These are phyloP conservation scores for Camponotus floridanus DNA, from an alignment of 1,140 invertebrate species.

Conservation along the genomic window DNA sequence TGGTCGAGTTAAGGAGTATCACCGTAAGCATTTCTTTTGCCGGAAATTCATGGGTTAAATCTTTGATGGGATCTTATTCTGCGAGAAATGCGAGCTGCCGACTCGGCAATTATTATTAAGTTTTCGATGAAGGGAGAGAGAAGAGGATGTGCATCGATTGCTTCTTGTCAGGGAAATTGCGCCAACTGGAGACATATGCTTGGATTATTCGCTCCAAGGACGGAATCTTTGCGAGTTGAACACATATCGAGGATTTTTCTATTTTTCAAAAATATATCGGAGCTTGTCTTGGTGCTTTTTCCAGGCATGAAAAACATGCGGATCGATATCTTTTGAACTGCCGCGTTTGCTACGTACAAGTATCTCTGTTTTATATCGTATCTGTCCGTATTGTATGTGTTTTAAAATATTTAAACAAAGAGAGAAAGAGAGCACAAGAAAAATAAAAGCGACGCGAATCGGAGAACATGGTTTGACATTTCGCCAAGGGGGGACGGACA, in stretches of 20 bases:
- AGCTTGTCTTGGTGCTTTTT: conserved; percentile 1
- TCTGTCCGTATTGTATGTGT: neutral
- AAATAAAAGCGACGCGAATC: neutral
- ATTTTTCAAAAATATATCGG: conserved; percentile 1
- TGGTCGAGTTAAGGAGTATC: conserved; percentile 15
- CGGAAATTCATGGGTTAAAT: conserved; percentile 23
- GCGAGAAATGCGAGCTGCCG: neutral
- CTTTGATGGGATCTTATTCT: conserved; percentile 27
- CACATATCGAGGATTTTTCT: neutral
- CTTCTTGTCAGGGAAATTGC: neutral
- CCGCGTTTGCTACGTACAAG: neutral
- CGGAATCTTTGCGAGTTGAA: neutral
- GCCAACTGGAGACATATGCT: conserved; percentile 7
- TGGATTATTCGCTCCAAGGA: neutral
- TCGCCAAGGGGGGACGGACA: neutral
- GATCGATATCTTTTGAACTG: neutral
- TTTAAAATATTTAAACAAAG: conserved; percentile 15
- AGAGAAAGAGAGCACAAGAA: neutral
- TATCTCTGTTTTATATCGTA: neutral
- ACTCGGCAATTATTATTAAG: conserved; percentile 42
- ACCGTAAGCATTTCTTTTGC: neutral
- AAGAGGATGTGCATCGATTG: neutral
- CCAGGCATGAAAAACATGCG: neutral
- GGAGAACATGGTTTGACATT: neutral
- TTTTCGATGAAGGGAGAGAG: neutral